Conservation (phyloP, 2,797 vertebrate species). For the Nyctibius grandis region DNA sequence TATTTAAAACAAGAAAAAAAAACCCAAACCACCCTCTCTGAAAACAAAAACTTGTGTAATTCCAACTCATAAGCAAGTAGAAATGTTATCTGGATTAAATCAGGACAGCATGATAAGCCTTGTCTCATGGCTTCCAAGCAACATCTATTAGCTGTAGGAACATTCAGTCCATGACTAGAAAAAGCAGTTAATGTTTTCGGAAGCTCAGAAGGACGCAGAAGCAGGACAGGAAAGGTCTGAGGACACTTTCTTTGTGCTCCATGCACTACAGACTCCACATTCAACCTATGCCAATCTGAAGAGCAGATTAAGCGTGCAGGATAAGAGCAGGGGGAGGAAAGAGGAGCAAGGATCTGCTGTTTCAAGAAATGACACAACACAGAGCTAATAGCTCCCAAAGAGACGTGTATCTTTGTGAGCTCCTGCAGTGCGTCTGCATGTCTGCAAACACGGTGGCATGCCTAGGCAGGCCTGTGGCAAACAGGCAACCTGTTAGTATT, state of each 20-base stretch:
- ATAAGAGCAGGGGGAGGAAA: not conserved
- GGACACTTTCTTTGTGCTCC: not conserved
- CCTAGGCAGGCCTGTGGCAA: not conserved
- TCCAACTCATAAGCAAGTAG: not conserved
- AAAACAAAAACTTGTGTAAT: not conserved
- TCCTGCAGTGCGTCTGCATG: not conserved
- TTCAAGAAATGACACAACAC: not conserved
- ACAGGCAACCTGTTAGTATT: not conserved
- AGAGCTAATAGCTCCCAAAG: not conserved
- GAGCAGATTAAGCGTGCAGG: not conserved
- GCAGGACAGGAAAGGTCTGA: not conserved
- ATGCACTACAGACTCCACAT: fast-evolving
- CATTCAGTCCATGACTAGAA: not conserved
- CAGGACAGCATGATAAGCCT: not conserved
- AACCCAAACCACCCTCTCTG: not conserved
- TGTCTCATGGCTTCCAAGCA: not conserved
- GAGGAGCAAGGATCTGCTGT: not conserved
- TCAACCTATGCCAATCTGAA: not conserved
- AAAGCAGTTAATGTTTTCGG: not conserved
- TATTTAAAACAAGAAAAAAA: not conserved
- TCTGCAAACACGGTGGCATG: not conserved
- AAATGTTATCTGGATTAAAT: not conserved
- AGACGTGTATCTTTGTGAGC: fast-evolving
- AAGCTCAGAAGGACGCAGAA: not conserved
- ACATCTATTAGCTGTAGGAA: not conserved